Evolutionary conservation across 2,888 invertebrate genomes (phyloP).

Genomic region (Ennomos quercinarius): DNA sequence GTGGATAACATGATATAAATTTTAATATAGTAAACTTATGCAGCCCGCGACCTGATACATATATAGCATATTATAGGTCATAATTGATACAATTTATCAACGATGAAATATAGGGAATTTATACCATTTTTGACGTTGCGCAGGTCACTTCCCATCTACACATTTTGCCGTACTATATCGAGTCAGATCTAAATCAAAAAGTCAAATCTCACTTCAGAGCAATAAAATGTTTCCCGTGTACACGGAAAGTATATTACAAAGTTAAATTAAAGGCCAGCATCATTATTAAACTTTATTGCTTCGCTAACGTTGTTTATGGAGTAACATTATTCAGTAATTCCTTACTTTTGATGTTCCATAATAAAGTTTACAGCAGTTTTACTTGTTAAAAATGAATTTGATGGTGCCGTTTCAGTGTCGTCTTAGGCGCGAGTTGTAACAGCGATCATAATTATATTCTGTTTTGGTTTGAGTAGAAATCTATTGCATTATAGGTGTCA

Average conservation of each 20-base stretch:
- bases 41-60: too few relatives aligned
- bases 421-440: constrained; percentile 21
- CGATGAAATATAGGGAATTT: too few relatives aligned
- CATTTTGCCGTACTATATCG: too few relatives aligned
- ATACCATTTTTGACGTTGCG: too few relatives aligned
- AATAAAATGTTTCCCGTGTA: constrained; percentile 50
- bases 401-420: constrained; percentile 20
- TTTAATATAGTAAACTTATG: too few relatives aligned
- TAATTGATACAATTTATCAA: too few relatives aligned
- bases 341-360: constrained; percentile 49
- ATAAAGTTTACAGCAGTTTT: constrained; percentile 45
- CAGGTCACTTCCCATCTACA: too few relatives aligned
- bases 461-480: neutral
- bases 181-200: constrained; percentile 7
- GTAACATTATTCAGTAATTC: constrained; percentile 48
- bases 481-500: neutral
- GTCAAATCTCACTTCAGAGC: constrained; percentile 49
- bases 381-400: constrained; percentile 44
- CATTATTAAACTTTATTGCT: constrained; percentile 56
- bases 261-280: constrained; percentile 59
- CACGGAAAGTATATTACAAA: constrained; percentile 63
- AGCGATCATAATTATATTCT: constrained; percentile 13
- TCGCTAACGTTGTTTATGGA: constrained; percentile 48
- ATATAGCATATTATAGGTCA: too few relatives aligned
- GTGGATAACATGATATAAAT: too few relatives aligned